Base-by-base conservation (phyloP, 2,113 vertebrate genomes). In the Hippocampus abdominalis region DNA sequence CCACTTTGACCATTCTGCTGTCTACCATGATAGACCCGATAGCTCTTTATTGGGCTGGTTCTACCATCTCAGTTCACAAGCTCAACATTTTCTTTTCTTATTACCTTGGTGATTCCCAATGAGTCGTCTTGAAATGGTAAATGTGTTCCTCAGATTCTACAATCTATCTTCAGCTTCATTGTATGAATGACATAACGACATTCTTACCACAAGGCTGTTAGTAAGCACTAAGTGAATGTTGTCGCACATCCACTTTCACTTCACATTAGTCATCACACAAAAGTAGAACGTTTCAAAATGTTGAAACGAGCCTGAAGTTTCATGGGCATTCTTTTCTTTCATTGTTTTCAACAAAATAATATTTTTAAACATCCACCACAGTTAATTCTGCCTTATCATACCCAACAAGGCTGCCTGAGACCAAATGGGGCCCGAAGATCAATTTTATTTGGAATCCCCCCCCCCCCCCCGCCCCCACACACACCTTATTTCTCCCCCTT, bases 21-120 rank as follows among this genome's bases (percentile, higher is more conserved):
- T 72, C 69, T 70, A 11, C n/a, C 3, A 29, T 63, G 5, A 3
- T 4, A 65, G 80, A 72, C 79, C 80, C 75, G 5, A 36, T 76
- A 36, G 66, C 78, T 70, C 48, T 65, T 18, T 15, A 3, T 67
- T 1, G 56, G 18, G 59, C 75, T 60, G 40, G 53, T 75, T 79
- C 76, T 64, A 74, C 73, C 48, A 75, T 81, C 40, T 77, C 15
- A 53, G 8, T 29, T 66, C 68, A 68, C 73, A 72, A 66, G 70
- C 77, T 49, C 51, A n/a, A 54, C 18, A 18, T 23, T 2, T 62
- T 62, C 49, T 29, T 67, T 72, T 74, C 63, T 49, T 61, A 71
- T 70, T 27, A 18, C 40, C 54, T 29, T 48, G 42, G 42, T 66
- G 46, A 42, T 71, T 65, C 29, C 39, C 36, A 64, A 36, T 53